Conservation (phyloP, 2,888 invertebrate species). For the Lymantria monacha region DNA sequence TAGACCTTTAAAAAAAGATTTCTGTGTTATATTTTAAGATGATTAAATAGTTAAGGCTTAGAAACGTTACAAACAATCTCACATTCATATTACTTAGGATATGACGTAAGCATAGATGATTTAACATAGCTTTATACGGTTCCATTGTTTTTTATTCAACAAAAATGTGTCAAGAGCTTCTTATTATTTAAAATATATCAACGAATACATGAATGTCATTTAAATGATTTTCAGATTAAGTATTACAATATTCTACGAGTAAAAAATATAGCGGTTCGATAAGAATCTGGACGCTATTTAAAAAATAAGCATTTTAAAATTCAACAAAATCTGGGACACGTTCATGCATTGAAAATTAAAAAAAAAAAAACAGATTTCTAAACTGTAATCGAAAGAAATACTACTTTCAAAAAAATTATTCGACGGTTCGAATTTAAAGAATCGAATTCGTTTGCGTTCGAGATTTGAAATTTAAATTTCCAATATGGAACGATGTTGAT, state of each 20-base stretch:
- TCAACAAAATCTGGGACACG: slow-evolving; percentile 24
- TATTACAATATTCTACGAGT: neutral
- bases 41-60: too few relatives aligned
- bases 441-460: slow-evolving; percentile 18
- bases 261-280: slow-evolving; percentile 1
- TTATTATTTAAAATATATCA: slow-evolving; percentile 2
- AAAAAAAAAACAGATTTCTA: neutral
- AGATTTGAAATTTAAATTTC: slow-evolving; percentile 38
- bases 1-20: too few relatives aligned
- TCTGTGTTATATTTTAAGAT: too few relatives aligned
- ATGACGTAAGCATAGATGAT: neutral
- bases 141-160: neutral
- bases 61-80: too few relatives aligned
- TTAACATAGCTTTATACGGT: neutral
- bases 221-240: slow-evolving; percentile 6
- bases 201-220: slow-evolving; percentile 19
- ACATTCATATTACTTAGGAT: neutral
- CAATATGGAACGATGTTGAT: slow-evolving; percentile 31
- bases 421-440: slow-evolving; percentile 19
- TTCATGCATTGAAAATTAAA: too few relatives aligned
- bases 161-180: neutral
- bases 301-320: slow-evolving; percentile 18
- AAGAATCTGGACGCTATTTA: slow-evolving; percentile 1
- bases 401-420: slow-evolving; percentile 2
- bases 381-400: neutral